Evolutionary conservation across 2,113 vertebrate genomes (phyloP).

Genomic region (Hymenochirus boettgeri): DNA sequence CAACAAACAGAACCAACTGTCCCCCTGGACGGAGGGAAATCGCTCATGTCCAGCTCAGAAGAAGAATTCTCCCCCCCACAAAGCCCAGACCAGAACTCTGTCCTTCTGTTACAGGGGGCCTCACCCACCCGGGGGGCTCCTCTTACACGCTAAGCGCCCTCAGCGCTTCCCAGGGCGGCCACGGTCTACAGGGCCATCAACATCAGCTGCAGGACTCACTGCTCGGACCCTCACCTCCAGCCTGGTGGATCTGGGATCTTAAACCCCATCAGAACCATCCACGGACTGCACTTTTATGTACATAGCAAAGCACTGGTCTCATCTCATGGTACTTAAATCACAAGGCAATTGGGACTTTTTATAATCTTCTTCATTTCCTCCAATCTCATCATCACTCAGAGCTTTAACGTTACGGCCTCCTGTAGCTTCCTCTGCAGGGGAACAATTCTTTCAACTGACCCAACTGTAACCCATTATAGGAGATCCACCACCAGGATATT

Average conservation of each 20-base stretch:
- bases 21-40: slow-evolving; percentile 95
- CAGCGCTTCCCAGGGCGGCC: slow-evolving; percentile 76
- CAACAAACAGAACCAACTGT: slow-evolving; percentile 98
- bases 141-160: slow-evolving; percentile 85
- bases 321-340: slow-evolving; percentile 54
- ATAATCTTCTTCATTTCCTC: slow-evolving; percentile 42
- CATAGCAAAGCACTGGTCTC: slow-evolving; percentile 60
- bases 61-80: slow-evolving; percentile 97
- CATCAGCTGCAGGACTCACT: slow-evolving; percentile 97
- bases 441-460: too few relatives aligned
- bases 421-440: too few relatives aligned
- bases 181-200: slow-evolving; percentile 86
- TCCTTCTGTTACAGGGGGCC: slow-evolving; percentile 92
- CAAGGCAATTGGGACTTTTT: slow-evolving; percentile 50
- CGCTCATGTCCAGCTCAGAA: slow-evolving; percentile 98
- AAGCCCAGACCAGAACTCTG: slow-evolving; percentile 96
- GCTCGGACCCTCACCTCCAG: slow-evolving; percentile 96
- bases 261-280: slow-evolving; percentile 51
- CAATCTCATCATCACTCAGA: slow-evolving; percentile 19
- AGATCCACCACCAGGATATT: slow-evolving; percentile 51
- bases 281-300: slow-evolving; percentile 60
- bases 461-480: slow-evolving; percentile 25
- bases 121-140: slow-evolving; percentile 86
- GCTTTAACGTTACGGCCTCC: slow-evolving; percentile 38
- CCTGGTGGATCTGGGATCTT: slow-evolving; percentile 97